Evolutionary conservation across 2,797 vertebrate genomes (phyloP).

Genomic region (Pelochelys cantorii): DNA sequence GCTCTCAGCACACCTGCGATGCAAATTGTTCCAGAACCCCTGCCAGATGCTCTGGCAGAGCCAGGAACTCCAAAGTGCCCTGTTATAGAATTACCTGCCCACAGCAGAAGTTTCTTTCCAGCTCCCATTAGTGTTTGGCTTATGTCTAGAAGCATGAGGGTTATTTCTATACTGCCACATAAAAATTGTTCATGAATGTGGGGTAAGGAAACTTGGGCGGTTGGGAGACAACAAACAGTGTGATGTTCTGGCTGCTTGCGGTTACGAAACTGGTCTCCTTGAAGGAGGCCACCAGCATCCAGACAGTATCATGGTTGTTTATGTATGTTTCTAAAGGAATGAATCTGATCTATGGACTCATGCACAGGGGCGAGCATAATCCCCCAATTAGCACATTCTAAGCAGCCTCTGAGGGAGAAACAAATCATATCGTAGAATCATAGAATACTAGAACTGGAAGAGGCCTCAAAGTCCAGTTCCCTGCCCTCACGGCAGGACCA

Average conservation of each 20-base stretch:
- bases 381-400: not conserved
- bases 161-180: conserved; percentile 31
- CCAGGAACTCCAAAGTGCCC: not conserved
- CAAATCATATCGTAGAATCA: not conserved
- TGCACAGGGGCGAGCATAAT: not conserved
- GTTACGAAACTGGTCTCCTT: not conserved
- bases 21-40: no score
- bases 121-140: not conserved
- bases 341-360: not conserved
- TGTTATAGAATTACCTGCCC: not conserved
- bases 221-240: no score
- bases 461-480: no score
- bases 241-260: not conserved
- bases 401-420: not conserved
- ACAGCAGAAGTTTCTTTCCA: not conserved
- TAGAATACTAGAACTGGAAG: no score
- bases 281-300: not conserved
- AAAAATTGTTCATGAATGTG: conserved; percentile 10
- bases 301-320: not conserved
- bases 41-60: not conserved
- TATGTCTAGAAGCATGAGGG: not conserved
- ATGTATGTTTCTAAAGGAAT: not conserved
- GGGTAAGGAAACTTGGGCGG: conserved; percentile 21
- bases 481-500: no score
- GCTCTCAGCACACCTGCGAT: no score